These are phyloP conservation scores for Caenorhabditis sp. DNA, from an alignment of 2,888 invertebrate genomes.

Conservation along the genomic window DNA sequence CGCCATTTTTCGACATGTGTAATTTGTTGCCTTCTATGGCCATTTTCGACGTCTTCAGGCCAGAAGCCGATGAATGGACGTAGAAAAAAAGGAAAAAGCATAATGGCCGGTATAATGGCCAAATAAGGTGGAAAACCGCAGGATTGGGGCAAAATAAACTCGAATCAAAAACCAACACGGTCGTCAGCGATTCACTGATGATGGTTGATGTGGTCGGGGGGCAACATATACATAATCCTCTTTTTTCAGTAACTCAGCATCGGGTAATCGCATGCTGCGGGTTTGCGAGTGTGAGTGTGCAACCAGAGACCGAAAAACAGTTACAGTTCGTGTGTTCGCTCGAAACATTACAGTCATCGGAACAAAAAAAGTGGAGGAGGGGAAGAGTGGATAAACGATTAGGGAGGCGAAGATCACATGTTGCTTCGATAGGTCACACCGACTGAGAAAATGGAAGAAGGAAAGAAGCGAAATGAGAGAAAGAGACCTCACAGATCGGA, in stretches of 20 bases:
- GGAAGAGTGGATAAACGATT: constrained; percentile 3
- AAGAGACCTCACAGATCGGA: constrained; percentile 28
- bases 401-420: constrained; percentile 2
- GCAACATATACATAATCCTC: constrained; percentile 56
- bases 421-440: constrained; percentile 48
- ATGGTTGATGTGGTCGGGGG: constrained; percentile 17
- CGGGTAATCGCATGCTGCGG: constrained; percentile 40
- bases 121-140: constrained; percentile 9
- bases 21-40: constrained; percentile 41
- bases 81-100: too few relatives aligned
- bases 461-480: neutral
- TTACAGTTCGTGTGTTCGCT: constrained; percentile 28
- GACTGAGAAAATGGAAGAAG: neutral
- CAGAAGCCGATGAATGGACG: constrained; percentile 43
- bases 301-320: constrained; percentile 38
- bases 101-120: constrained; percentile 50
- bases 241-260: constrained; percentile 24
- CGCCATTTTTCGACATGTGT: constrained; percentile 35
- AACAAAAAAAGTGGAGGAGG: too few relatives aligned
- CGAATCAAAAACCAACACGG: constrained; percentile 28
- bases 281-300: constrained; percentile 29
- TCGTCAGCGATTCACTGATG: constrained; percentile 3
- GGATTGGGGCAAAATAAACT: constrained; percentile 21
- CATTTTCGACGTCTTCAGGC: constrained; percentile 60
- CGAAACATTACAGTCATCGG: neutral